Conservation (phyloP, 2,113 vertebrate genomes). For the Oxyruncus cristatus region DNA sequence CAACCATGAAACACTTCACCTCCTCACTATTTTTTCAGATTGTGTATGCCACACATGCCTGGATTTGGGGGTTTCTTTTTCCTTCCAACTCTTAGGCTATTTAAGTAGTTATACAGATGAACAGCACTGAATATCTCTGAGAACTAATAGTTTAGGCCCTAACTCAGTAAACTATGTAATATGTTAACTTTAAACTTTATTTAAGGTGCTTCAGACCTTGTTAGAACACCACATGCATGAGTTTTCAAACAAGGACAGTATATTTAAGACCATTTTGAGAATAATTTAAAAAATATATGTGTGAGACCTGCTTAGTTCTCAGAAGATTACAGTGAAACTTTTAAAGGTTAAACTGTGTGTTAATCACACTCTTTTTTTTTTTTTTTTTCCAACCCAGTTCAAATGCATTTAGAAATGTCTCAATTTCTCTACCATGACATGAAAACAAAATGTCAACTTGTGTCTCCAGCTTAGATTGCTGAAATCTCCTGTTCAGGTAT, state of each 20-base stretch:
- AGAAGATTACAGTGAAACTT: neutral
- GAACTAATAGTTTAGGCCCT: neutral
- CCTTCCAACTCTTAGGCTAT: neutral
- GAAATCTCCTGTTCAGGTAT: neutral
- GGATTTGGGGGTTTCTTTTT: neutral
- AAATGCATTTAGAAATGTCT: neutral
- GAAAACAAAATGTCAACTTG: neutral
- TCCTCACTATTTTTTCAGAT: neutral
- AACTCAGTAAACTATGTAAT: neutral
- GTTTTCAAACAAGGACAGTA: neutral
- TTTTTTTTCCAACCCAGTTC: neutral
- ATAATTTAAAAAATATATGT: neutral
- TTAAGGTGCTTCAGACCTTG: neutral
- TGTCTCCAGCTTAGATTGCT: neutral
- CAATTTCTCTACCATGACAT: neutral
- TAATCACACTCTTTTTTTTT: neutral
- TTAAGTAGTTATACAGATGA: neutral
- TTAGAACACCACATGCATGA: neutral
- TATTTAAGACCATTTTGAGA: neutral
- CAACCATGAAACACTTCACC: neutral
- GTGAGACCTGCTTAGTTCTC: neutral
- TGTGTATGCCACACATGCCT: rapidly evolving
- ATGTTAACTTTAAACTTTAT: neutral
- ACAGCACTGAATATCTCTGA: neutral
- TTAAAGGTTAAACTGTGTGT: neutral